Percentiles rank a stretch among this genome's conserved stretches.
phyloP scores from a whole-genome alignment of 64 coral and sea anemone species.

The Pachyseris speciosa region DNA sequence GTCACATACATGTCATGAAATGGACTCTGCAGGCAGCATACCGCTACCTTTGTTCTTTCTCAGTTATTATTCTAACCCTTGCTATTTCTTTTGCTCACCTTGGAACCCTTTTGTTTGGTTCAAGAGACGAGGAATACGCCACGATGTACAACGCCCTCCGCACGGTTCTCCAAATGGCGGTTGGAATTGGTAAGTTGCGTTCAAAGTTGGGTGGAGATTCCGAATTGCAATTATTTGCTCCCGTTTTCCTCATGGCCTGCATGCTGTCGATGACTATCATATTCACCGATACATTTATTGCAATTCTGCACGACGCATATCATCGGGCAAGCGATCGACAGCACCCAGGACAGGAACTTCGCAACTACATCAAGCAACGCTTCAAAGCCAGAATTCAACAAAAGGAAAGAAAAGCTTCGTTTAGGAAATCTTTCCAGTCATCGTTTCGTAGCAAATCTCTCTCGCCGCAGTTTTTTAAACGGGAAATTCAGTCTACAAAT shows the following conservation, averaged over 20 bases:
- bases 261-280: conserved; percentile 10
- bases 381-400: not conserved
- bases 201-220: not conserved
- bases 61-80: conserved; percentile 36
- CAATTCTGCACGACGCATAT: conserved; percentile 3
- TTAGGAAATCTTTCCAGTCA: not conserved
- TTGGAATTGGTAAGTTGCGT: conserved; percentile 26
- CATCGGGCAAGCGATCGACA: not conserved
- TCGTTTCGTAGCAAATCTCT: not conserved
- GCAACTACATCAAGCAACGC: not conserved
- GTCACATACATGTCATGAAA: conserved; percentile 61
- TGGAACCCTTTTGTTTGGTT: conserved; percentile 68
- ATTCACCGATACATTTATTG: conserved; percentile 20
- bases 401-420: not conserved
- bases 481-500: not conserved
- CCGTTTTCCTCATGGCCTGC: not conserved
- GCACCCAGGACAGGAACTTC: not conserved
- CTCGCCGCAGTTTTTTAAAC: not conserved
- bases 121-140: conserved; percentile 41
- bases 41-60: conserved; percentile 38
- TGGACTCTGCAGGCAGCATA: conserved; percentile 46
- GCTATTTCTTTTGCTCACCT: conserved; percentile 52
- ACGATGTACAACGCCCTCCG: conserved; percentile 45
- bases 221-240: not conserved
- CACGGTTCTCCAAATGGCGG: conserved; percentile 19